A percentile compares a stretch with the other conserved stretches of the same genome.
These are phyloP conservation scores for Acrocera orbiculus DNA, from an alignment of 2,888 invertebrate genomes.

Conservation along the genomic window DNA sequence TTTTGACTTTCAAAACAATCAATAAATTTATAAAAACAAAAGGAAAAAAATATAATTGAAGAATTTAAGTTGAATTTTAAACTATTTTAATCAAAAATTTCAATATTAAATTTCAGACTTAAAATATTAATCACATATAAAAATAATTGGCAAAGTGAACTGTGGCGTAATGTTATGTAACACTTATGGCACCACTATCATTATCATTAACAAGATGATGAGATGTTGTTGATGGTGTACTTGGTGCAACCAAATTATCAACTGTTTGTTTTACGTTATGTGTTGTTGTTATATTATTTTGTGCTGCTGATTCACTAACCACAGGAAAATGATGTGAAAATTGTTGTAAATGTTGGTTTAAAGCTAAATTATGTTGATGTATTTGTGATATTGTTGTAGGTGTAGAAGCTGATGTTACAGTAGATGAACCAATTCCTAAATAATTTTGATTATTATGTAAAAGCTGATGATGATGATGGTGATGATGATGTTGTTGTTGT, in stretches of 20 bases:
- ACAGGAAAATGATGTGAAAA: conserved; percentile 7
- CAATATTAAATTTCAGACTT: conserved; percentile 1
- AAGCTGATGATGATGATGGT: conserved; percentile 3
- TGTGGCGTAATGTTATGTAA: conserved; percentile 23
- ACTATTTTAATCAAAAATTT: conserved; percentile 1
- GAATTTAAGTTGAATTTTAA: not conserved
- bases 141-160: not conserved
- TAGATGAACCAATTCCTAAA: no score
- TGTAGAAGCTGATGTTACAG: conserved; percentile 12
- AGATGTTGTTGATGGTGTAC: conserved; percentile 7
- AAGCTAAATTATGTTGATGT: conserved; percentile 13
- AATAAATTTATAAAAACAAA: not conserved
- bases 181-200: conserved; percentile 28
- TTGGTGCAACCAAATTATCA: not conserved
- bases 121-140: not conserved
- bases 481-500: conserved; percentile 4
- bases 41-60: not conserved
- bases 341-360: conserved; percentile 19
- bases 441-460: no score
- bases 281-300: not conserved
- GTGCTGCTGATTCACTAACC: not conserved
- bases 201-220: conserved; percentile 12
- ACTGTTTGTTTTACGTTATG: not conserved
- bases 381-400: conserved; percentile 14
- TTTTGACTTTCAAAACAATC: no score